Conservation (phyloP, 2,113 vertebrate genomes). For the Dunckerocampus dactyliophorus region DNA sequence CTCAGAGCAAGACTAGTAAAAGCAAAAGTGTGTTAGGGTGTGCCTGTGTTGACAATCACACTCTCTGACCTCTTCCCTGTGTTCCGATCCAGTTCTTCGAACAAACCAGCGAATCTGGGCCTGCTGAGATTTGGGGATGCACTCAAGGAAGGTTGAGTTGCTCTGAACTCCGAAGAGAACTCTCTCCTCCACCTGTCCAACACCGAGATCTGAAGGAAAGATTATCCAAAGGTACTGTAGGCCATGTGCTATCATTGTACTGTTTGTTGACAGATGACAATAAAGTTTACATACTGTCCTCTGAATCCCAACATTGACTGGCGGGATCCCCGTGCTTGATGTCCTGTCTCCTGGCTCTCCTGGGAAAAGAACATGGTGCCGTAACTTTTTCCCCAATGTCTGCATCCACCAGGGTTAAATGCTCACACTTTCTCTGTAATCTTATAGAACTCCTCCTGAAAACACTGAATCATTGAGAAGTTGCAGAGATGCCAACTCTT, state of each 20-base stretch:
- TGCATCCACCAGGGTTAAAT: too few species aligned
- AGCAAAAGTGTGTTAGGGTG: not conserved
- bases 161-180: constrained; percentile 92
- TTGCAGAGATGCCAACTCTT: too few species aligned
- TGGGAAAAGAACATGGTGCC: constrained; percentile 35
- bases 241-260: not conserved
- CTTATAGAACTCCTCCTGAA: too few species aligned
- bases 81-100: constrained; percentile 83
- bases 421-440: not conserved
- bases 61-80: constrained; percentile 84
- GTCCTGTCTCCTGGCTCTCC: constrained; percentile 93
- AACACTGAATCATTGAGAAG: too few species aligned
- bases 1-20: not conserved
- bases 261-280: not conserved
- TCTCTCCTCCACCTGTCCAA: constrained; percentile 80
- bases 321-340: constrained; percentile 94
- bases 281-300: constrained; percentile 80
- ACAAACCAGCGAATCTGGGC: constrained; percentile 89
- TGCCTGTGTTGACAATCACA: constrained; percentile 1
- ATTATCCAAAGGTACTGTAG: not conserved
- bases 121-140: constrained; percentile 93
- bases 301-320: constrained; percentile 92
- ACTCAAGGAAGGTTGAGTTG: constrained; percentile 97
- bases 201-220: constrained; percentile 34
- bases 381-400: not conserved